phyloP scores from a whole-genome alignment of 2,888 invertebrate genomes.

The Drosophila villosipedis region DNA sequence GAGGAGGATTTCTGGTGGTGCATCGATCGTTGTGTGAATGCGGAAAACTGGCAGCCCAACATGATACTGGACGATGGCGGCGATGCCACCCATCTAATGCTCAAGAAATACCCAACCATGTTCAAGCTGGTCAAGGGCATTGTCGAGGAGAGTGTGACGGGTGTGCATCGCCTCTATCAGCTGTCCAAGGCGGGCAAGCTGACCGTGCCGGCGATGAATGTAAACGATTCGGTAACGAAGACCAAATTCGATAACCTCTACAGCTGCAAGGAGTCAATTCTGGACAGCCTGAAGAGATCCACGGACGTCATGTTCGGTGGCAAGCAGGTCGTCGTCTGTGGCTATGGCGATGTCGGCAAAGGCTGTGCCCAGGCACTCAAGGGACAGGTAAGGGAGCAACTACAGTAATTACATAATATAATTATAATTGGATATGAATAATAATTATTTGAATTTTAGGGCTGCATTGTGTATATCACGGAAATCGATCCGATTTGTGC shows the following conservation, averaged over 20 bases:
- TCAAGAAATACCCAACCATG: conserved; percentile 96
- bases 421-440: not conserved
- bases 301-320: conserved; percentile 98
- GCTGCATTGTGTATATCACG: conserved; percentile 94
- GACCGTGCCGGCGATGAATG: conserved; percentile 98
- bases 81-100: conserved; percentile 97
- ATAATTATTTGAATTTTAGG: conserved; percentile 85
- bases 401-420: not conserved
- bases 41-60: conserved; percentile 98
- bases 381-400: conserved; percentile 86
- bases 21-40: conserved; percentile 97
- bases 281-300: conserved; percentile 88
- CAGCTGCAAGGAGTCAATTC: conserved; percentile 96
- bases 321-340: conserved; percentile 97
- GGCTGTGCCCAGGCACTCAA: conserved; percentile 98
- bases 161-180: conserved; percentile 98
- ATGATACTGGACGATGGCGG: conserved; percentile 99
- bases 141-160: conserved; percentile 98
- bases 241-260: conserved; percentile 99
- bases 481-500: conserved; percentile 99
- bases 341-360: conserved; percentile 98
- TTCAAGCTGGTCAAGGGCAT: conserved; percentile 98
- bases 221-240: conserved; percentile 99
- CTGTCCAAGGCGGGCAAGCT: conserved; percentile 97
- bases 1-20: conserved; percentile 99